Base-by-base conservation (phyloP, 2,113 vertebrate species). In the Nesospiza acunhae region DNA sequence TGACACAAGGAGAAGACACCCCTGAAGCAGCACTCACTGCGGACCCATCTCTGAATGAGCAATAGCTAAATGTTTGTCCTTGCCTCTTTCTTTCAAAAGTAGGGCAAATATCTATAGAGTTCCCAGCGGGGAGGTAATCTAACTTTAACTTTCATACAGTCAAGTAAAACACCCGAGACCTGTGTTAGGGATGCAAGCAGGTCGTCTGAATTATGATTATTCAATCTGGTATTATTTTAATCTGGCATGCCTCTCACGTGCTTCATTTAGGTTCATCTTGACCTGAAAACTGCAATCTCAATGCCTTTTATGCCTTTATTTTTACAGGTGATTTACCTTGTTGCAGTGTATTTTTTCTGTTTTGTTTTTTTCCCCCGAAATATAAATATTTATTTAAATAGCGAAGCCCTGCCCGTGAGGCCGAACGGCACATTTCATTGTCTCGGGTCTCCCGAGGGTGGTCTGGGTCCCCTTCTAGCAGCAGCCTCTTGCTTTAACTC, bases 191-290 rank as follows among this genome's bases (percentile, higher is more conserved):
- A 96, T 96, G 91, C 95, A 96, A 97, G 91, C 93, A 97, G 94
- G 94, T 96, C 93, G 94, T 96, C 78, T 96, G 93, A 90, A 89
- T 95, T 96, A 95, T 93, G 97, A 96, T 97, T 97, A 90, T 94
- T 97, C 96, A 95, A 85, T 97, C 75, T 92, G 76, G 82, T 73
- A 95, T 93, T 95, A 93, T 98, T 97, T 98, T 97, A 98, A 97
- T 97, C 96, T 97, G 96, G 96, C 90, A 92, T 95, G 91, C 78
- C 73, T 97, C 87, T 94, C 88, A 96, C 59, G 63, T 96, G 94
- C 94, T 96, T 96, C 92, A 75, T 96, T 95, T 96, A 97, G 97
- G 86, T 96, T 94, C 96, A 94, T 96, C 94, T 97, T 97, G 97
- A 98, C 97, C 97, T 97, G 95, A 82, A 97, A 98, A 98, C 79